Evolutionary conservation across 2,113 vertebrate species (phyloP).

Genomic region (Balaeniceps rex): DNA sequence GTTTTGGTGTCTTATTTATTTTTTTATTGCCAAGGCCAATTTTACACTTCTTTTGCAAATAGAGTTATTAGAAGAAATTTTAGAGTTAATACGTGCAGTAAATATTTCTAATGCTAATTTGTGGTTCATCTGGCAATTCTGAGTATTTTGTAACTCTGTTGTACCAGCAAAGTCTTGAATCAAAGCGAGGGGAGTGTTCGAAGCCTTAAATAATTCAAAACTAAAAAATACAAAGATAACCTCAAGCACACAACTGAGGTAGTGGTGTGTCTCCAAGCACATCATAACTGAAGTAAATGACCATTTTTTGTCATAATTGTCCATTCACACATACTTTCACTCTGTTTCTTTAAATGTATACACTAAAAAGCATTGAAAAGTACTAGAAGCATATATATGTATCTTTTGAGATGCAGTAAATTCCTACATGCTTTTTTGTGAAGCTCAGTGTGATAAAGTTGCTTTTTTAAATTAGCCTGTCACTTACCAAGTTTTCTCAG

Average conservation of each 20-base stretch:
- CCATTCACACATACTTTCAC: not conserved
- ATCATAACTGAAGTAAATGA: not conserved
- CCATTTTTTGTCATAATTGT: not conserved
- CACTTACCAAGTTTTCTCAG: not conserved
- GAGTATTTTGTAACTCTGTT: not conserved
- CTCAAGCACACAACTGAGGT: not conserved
- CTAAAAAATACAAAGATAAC: not conserved
- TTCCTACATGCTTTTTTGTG: not conserved
- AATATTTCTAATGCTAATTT: not conserved
- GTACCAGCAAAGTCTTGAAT: not conserved
- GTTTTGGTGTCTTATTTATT: not conserved
- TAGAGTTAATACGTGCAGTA: not conserved
- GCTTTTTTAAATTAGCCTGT: not conserved
- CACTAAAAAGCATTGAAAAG: not conserved
- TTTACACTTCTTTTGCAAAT: not conserved
- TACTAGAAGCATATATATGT: accelerated
- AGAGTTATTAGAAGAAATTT: not conserved
- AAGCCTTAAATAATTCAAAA: not conserved
- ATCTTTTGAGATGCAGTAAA: not conserved
- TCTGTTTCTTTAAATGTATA: not conserved
- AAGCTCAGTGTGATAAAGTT: not conserved
- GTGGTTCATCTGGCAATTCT: not conserved
- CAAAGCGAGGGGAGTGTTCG: not conserved
- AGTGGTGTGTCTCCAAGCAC: not conserved
- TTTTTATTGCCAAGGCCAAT: not conserved